Percentiles rank a stretch among this genome's conserved stretches.
These are phyloP conservation scores for Notocelia uddmanniana DNA, from an alignment of 2,888 invertebrate species.

Conservation along the genomic window DNA sequence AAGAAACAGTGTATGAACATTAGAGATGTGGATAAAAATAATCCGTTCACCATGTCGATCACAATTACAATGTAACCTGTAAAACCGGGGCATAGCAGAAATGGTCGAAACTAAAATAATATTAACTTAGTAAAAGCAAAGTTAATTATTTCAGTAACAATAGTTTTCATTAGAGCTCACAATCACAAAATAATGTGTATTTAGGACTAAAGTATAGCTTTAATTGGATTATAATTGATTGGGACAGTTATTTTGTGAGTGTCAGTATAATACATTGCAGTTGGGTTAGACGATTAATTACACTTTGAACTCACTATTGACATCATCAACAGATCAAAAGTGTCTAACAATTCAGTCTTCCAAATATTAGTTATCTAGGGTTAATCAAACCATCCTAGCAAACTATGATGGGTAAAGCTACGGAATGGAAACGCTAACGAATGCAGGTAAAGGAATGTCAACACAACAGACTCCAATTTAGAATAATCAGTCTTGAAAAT, in stretches of 20 bases:
- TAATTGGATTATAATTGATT: conserved; percentile 31
- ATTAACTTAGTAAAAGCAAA: conserved; percentile 72
- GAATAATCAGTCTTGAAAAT: conserved; percentile 84
- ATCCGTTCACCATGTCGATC: conserved; percentile 3
- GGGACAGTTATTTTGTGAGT: conserved; percentile 39
- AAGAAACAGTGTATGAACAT: not conserved
- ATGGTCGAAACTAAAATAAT: conserved; percentile 67
- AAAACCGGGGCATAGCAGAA: conserved; percentile 53
- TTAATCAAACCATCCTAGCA: conserved; percentile 64
- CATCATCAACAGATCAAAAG: conserved; percentile 77
- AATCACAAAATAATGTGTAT: conserved; percentile 37
- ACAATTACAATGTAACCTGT: conserved; percentile 41
- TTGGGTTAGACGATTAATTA: conserved; percentile 47
- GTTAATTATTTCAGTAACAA: conserved; percentile 74
- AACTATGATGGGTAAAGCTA: conserved; percentile 55
- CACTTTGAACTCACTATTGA: conserved; percentile 76
- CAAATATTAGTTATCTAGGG: conserved; percentile 55
- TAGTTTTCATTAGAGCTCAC: conserved; percentile 46
- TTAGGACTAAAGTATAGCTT: not conserved
- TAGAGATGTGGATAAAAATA: not conserved
- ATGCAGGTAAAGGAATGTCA: conserved; percentile 70
- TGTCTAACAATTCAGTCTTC: conserved; percentile 71
- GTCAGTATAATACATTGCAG: conserved; percentile 35
- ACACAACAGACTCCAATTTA: conserved; percentile 74
- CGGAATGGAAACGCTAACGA: conserved; percentile 52